These are phyloP conservation scores for Acanthis flammea DNA, from an alignment of 2,797 vertebrate species.

Conservation along the genomic window DNA sequence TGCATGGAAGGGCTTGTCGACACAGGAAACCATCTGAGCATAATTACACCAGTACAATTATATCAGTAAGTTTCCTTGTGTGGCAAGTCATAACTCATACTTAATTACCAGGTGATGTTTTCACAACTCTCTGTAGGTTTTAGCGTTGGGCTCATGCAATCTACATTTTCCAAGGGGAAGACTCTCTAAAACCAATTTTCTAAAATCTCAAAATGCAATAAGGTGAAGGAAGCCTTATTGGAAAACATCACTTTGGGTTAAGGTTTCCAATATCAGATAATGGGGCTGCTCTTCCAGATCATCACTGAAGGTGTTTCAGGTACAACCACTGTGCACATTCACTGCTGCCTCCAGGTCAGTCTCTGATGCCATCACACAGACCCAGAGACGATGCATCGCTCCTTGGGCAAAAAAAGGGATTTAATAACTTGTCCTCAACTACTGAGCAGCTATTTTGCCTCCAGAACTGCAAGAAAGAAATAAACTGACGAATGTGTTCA, in stretches of 20 bases:
- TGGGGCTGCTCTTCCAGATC: background rate
- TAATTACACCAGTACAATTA: slow-evolving; percentile 37
- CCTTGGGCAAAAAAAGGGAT: background rate
- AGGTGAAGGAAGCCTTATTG: background rate
- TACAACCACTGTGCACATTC: background rate
- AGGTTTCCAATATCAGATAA: background rate
- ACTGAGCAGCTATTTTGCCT: background rate
- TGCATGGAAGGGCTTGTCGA: slow-evolving; percentile 37
- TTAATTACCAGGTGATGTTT: slow-evolving; percentile 25
- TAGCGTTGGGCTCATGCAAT: background rate
- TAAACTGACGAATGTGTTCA: accelerated
- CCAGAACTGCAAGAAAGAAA: background rate
- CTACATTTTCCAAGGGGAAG: accelerated
- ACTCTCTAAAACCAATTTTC: background rate
- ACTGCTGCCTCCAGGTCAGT: background rate
- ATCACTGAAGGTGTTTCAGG: background rate
- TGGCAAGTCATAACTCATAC: slow-evolving; percentile 22
- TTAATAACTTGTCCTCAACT: background rate
- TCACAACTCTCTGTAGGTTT: background rate
- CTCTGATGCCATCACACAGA: background rate
- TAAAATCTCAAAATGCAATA: background rate
- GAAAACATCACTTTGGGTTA: background rate
- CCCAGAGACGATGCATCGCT: accelerated
- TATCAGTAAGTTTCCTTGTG: background rate
- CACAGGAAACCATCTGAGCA: background rate